Conservation (phyloP, 2,797 vertebrate genomes). For the Benthosema pterotum region DNA sequence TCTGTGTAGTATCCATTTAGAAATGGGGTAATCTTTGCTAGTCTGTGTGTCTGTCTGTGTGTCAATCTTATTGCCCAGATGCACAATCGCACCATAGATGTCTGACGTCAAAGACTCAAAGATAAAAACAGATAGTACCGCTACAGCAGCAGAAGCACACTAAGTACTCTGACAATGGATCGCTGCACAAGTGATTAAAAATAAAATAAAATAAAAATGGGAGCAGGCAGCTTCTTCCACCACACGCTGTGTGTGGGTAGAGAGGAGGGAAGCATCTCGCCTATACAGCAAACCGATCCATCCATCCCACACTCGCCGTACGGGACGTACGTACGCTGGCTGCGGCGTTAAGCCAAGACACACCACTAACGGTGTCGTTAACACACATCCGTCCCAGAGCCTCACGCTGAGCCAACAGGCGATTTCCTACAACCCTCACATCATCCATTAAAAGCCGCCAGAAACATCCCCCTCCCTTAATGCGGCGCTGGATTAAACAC, state of each 20-base stretch:
- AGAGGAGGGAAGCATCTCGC: too few species aligned
- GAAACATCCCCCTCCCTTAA: slow-evolving; percentile 52
- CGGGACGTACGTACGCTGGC: too few species aligned
- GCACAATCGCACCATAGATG: too few species aligned
- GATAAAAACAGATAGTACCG: too few species aligned
- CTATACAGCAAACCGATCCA: not conserved
- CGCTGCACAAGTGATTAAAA: too few species aligned
- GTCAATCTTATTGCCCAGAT: not conserved
- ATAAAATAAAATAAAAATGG: too few species aligned
- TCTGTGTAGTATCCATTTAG: not conserved
- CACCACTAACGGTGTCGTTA: slow-evolving; percentile 22
- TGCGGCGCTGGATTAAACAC: slow-evolving; percentile 54
- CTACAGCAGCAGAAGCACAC: too few species aligned
- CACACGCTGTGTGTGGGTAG: too few species aligned
- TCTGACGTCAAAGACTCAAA: too few species aligned
- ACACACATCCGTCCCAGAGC: slow-evolving; percentile 42
- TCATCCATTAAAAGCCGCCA: slow-evolving; percentile 49
- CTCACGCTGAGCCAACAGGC: slow-evolving; percentile 47
- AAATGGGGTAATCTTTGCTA: slow-evolving; percentile 17
- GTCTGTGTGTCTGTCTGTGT: not conserved
- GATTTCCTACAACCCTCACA: slow-evolving; percentile 50
- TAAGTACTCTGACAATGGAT: too few species aligned
- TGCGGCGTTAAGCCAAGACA: slow-evolving; percentile 54
- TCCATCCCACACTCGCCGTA: slow-evolving; percentile 46
- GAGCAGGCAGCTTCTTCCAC: too few species aligned